phyloP scores from a whole-genome alignment of 2,113 vertebrate species.

The Campylomormyrus tamandua region DNA sequence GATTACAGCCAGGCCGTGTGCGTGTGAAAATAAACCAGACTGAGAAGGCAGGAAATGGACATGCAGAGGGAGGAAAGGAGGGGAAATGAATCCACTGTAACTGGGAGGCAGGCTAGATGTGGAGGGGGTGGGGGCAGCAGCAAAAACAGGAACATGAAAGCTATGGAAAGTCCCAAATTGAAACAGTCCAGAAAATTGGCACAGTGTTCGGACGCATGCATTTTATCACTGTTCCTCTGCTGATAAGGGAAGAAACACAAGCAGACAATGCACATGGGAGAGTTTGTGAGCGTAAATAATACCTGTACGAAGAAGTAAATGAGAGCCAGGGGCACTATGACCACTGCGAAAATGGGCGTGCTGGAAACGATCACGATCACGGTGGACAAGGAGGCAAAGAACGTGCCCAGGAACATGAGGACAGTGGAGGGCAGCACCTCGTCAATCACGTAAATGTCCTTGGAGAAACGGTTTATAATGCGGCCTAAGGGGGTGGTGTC shows the following conservation, averaged over 20 bases:
- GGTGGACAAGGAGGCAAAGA: conserved; percentile 74
- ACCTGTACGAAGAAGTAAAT: conserved; percentile 88
- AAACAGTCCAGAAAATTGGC: conserved; percentile 21
- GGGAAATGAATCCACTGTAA: conserved; percentile 20
- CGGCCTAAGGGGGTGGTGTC: conserved; percentile 90
- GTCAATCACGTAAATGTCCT: conserved; percentile 86
- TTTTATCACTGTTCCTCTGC: not conserved
- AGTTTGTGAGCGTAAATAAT: conserved; percentile 20
- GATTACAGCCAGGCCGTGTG: not conserved
- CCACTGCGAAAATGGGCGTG: conserved; percentile 78
- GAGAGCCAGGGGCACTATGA: conserved; percentile 70
- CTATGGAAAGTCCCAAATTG: conserved; percentile 22
- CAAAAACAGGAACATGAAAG: conserved; percentile 31
- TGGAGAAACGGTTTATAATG: conserved; percentile 93
- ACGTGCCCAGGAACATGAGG: conserved; percentile 75
- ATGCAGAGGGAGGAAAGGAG: conserved; percentile 39
- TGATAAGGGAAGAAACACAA: not conserved
- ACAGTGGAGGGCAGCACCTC: conserved; percentile 74
- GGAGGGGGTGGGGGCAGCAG: conserved; percentile 17
- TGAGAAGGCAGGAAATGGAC: conserved; percentile 41
- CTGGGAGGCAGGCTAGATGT: conserved; percentile 17
- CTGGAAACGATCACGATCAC: conserved; percentile 77
- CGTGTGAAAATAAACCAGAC: conserved; percentile 25
- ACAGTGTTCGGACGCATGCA: not conserved
- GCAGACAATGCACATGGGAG: not conserved